Percentiles rank a stretch among this genome's conserved stretches.
phyloP scores from a whole-genome alignment of 2,888 invertebrate genomes.

The Oxystoma pomonae region DNA sequence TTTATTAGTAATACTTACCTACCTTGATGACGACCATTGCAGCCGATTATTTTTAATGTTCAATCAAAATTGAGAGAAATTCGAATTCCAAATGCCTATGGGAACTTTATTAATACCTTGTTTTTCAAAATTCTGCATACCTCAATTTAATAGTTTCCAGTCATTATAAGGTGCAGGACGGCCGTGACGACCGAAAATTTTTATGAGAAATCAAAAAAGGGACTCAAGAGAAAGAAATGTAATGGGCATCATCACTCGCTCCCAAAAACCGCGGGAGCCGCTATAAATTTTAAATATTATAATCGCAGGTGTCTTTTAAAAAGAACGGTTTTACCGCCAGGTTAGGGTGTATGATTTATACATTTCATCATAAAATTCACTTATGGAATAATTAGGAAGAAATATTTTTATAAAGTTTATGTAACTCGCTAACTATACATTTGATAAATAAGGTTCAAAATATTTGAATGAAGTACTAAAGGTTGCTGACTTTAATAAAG shows the following conservation, averaged over 20 bases:
- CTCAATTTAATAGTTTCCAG: neutral
- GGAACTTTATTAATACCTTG: too few relatives aligned
- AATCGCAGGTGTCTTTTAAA: constrained; percentile 3
- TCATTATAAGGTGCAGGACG: neutral
- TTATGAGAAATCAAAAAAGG: constrained; percentile 5
- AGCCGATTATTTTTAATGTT: too few relatives aligned
- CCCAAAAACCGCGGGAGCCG: constrained; percentile 18
- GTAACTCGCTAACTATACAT: too few relatives aligned
- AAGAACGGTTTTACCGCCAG: neutral
- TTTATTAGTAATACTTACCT: too few relatives aligned
- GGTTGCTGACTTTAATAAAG: too few relatives aligned
- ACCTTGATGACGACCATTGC: too few relatives aligned
- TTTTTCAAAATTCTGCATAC: neutral
- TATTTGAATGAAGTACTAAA: too few relatives aligned
- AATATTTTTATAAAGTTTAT: too few relatives aligned
- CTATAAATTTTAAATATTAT: constrained; percentile 22
- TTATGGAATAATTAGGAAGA: too few relatives aligned
- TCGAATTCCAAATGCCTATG: too few relatives aligned
- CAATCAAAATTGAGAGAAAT: too few relatives aligned
- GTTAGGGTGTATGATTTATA: neutral
- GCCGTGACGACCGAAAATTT: neutral
- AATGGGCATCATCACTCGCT: constrained; percentile 21
- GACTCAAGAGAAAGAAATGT: neutral
- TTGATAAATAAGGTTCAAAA: too few relatives aligned
- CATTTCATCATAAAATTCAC: neutral